Base-by-base conservation (phyloP, 2,888 invertebrate genomes). In the Habrosyne pyritoides region DNA sequence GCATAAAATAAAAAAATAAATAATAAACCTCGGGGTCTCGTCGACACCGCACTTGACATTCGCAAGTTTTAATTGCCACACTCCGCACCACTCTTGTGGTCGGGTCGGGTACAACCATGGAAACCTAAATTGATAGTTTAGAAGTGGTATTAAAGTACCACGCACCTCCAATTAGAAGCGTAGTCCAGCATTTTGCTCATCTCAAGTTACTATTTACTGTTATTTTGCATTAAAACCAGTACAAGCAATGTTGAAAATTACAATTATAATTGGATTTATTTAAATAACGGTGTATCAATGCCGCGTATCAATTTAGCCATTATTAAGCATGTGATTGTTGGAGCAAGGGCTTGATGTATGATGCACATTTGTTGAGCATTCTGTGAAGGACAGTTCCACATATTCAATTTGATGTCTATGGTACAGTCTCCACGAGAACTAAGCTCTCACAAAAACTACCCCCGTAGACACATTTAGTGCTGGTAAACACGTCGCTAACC, bases 11-110 rank as follows among this genome's bases (percentile, higher is more conserved):
- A 84, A 87, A 84, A 85, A 75, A 75, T n/a, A 66, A 86, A 87
- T 81, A 84, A 79, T 74, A 83, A 86, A 83, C 76, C 73, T 74
- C 72, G 69, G 72, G n/a, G 76, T 81, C 81, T 78, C 73, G 77
- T 72, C 74, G 75, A 74, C 79, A 66, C 75, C 67, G 73, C 81
- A 80, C 89, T 91, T 89, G 90, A 91, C 91, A 91, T 91, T 90
- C 85, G 89, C 87, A 90, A 91, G 87, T 91, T 91, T 90, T 91
- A 91, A 91, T 91, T 91, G 91, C 90, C 81, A 80, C 86, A 84
- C 90, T 89, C 83, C 75, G 83, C 79, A 75, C 75, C 78, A 72
- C 83, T 83, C 77, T 67, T 75, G 87, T 80, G 88, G 85, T 81
- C 75, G 77, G 76, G 83, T 87, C 83, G 88, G 84, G 77, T 77